phyloP scores from a whole-genome alignment of 2,888 invertebrate species.

The Lomographa bimaculata region DNA sequence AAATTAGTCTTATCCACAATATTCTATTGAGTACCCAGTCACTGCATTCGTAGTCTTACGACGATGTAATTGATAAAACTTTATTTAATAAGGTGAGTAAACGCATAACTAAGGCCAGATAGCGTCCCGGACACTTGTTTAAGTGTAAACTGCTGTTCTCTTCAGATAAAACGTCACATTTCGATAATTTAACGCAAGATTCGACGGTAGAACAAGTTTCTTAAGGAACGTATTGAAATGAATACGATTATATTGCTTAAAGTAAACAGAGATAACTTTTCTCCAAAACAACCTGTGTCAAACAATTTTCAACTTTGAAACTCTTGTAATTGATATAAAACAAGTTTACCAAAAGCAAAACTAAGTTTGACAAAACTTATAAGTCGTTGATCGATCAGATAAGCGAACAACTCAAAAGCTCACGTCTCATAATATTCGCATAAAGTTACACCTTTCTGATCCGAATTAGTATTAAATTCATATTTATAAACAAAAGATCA shows the following conservation, averaged over 20 bases:
- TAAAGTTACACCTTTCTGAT: slow-evolving; percentile 29
- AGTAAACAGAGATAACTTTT: slow-evolving; percentile 35
- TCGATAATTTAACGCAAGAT: slow-evolving; percentile 71
- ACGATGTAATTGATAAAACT: slow-evolving; percentile 58
- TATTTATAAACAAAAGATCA: slow-evolving; percentile 12
- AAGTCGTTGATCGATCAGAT: slow-evolving; percentile 34
- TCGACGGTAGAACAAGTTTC: slow-evolving; percentile 48
- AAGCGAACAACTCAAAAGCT: slow-evolving; percentile 30
- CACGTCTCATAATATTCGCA: slow-evolving; percentile 30
- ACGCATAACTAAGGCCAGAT: slow-evolving; percentile 66
- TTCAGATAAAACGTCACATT: slow-evolving; percentile 76
- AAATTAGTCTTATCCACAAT: no score
- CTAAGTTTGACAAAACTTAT: slow-evolving; percentile 23
- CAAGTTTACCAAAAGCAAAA: slow-evolving; percentile 14
- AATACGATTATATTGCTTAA: slow-evolving; percentile 52
- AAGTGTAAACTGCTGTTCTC: slow-evolving; percentile 81
- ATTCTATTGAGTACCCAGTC: slow-evolving; percentile 33
- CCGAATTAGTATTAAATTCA: slow-evolving; percentile 20
- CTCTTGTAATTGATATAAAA: slow-evolving; percentile 4
- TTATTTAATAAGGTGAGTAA: slow-evolving; percentile 75
- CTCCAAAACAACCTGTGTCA: slow-evolving; percentile 1
- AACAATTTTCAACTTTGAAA: slow-evolving; percentile 15
- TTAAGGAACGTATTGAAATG: slow-evolving; percentile 52
- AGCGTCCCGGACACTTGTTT: slow-evolving; percentile 73
- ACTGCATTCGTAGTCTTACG: slow-evolving; percentile 33